phyloP scores from a whole-genome alignment of 2,113 vertebrate species.

The Platysternon megacephalum region DNA sequence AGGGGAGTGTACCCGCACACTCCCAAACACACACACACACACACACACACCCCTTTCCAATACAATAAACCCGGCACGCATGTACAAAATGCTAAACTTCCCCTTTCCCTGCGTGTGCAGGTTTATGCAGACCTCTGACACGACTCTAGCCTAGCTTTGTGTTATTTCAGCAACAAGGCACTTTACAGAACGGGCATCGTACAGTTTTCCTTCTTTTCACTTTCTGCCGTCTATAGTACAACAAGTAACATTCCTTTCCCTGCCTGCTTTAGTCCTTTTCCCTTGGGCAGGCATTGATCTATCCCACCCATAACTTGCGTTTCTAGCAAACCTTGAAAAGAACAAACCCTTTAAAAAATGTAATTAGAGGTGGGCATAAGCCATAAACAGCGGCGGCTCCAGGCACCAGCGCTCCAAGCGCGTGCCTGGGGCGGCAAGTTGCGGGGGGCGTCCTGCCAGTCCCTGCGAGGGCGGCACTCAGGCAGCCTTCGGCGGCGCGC shows the following conservation, averaged over 20 bases:
- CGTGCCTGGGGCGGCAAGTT: too few species aligned
- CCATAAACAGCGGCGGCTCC: too few species aligned
- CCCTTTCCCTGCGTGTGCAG: rapidly evolving
- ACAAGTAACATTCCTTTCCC: background rate
- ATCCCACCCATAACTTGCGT: background rate
- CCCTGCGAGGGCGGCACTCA: too few species aligned
- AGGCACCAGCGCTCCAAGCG: too few species aligned
- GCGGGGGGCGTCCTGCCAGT: too few species aligned
- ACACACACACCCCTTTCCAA: background rate
- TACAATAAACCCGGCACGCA: background rate
- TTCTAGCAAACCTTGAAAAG: background rate
- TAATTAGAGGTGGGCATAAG: rapidly evolving
- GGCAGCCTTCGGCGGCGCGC: too few species aligned
- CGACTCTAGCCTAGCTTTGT: background rate
- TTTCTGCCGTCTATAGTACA: background rate
- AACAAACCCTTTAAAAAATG: rapidly evolving
- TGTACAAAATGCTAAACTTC: background rate
- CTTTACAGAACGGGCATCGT: rapidly evolving
- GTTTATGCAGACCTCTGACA: background rate
- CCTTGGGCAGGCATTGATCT: rapidly evolving
- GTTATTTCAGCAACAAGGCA: background rate
- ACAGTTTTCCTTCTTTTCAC: background rate
- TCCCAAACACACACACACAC: background rate
- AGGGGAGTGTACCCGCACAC: rapidly evolving
- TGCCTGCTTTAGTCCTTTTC: background rate